phyloP scores from a whole-genome alignment of 2,797 vertebrate genomes.

The Harpagifer antarcticus region DNA sequence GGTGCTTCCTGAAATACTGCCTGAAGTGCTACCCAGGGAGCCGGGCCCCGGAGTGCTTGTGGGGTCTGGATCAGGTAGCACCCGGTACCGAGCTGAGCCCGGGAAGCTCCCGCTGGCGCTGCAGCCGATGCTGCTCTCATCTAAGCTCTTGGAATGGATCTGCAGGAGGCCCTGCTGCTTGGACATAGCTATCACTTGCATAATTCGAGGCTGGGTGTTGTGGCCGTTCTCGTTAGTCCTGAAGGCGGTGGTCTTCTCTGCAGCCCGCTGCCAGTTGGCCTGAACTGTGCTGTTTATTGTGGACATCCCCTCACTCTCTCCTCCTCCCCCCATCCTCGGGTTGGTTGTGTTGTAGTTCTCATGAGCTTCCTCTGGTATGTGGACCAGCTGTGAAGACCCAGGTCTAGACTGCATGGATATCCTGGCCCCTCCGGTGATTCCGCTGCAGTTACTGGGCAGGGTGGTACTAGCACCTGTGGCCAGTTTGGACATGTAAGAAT shows the following conservation, averaged over 20 bases:
- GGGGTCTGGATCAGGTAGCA: conserved; percentile 90
- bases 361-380: conserved; percentile 97
- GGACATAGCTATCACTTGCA: conserved; percentile 98
- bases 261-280: conserved; percentile 94
- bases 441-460: conserved; percentile 89
- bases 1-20: conserved; percentile 77
- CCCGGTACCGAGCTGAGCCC: conserved; percentile 89
- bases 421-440: conserved; percentile 91
- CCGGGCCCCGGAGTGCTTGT: conserved; percentile 56
- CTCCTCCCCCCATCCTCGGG: conserved; percentile 82
- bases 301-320: conserved; percentile 35
- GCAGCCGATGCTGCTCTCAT: conserved; percentile 90
- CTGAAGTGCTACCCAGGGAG: conserved; percentile 66
- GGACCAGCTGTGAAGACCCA: conserved; percentile 96
- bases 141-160: conserved; percentile 90
- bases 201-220: conserved; percentile 89
- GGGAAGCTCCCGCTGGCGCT: conserved; percentile 82
- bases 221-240: conserved; percentile 83
- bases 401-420: conserved; percentile 94
- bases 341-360: conserved; percentile 87
- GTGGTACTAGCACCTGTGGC: conserved; percentile 86
- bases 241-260: conserved; percentile 91
- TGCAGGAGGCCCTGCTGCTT: conserved; percentile 97
- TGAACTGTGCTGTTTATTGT: conserved; percentile 78
- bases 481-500: conserved; percentile 78